Conservation (phyloP, 2,888 invertebrate species). For the Mythimna impura region DNA sequence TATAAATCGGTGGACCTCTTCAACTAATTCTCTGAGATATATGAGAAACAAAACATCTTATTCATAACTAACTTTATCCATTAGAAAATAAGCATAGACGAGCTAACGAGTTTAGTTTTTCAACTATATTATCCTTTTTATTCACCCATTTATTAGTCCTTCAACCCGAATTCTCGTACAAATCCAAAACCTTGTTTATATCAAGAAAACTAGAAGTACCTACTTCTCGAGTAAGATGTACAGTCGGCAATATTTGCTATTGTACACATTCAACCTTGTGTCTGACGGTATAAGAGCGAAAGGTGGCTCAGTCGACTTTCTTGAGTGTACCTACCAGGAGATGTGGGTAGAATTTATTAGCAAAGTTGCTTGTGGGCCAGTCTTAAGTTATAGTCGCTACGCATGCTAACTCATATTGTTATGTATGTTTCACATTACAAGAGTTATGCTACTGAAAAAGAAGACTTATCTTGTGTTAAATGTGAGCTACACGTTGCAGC, state of each 20-base stretch:
- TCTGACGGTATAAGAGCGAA: background rate
- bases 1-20: background rate
- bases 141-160: background rate
- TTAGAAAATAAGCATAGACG: background rate
- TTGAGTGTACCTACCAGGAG: slow-evolving; percentile 23
- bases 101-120: slow-evolving; percentile 16
- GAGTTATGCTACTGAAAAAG: slow-evolving; percentile 44
- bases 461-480: slow-evolving; percentile 23
- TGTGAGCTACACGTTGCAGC: slow-evolving; percentile 14
- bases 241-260: background rate
- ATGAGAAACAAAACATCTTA: slow-evolving; percentile 1
- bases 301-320: background rate
- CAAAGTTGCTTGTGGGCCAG: slow-evolving; percentile 51
- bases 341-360: slow-evolving; percentile 62
- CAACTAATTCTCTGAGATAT: background rate
- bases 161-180: slow-evolving; percentile 16
- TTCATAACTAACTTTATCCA: background rate
- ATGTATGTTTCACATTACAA: slow-evolving; percentile 33
- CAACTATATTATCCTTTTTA: background rate
- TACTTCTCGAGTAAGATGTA: slow-evolving; percentile 18
- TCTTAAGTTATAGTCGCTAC: slow-evolving; percentile 58
- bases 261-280: slow-evolving; percentile 9
- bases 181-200: slow-evolving; percentile 43
- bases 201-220: slow-evolving; percentile 38
- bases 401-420: slow-evolving; percentile 60